Evolutionary conservation across 2,888 invertebrate genomes (phyloP).

Genomic region (Invenusta paracnida): DNA sequence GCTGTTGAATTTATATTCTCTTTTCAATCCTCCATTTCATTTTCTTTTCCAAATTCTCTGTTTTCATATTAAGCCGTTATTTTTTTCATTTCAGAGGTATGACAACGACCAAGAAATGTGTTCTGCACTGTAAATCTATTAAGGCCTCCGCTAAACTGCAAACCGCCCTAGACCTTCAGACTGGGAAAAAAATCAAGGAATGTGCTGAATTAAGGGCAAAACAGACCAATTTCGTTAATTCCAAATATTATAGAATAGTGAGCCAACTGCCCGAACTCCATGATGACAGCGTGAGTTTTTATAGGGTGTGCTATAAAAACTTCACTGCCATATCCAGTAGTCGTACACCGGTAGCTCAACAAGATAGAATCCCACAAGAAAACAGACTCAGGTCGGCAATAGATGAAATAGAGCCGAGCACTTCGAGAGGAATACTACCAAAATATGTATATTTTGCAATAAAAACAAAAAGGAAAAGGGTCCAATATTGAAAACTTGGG

Average conservation of each 20-base stretch:
- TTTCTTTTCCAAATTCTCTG: no score
- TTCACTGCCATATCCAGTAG: not conserved
- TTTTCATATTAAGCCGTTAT: no score
- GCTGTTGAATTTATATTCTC: no score
- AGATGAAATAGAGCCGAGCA: not conserved
- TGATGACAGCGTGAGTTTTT: not conserved
- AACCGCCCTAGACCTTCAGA: no score
- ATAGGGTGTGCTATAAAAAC: not conserved
- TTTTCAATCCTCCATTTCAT: no score
- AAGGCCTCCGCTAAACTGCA: no score
- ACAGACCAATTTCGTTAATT: no score
- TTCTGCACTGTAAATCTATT: no score
- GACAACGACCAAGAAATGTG: no score
- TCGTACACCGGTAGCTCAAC: not conserved
- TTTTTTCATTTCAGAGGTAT: no score
- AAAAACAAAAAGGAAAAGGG: constrained; percentile 6
- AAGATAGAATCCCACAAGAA: not conserved
- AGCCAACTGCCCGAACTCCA: not conserved
- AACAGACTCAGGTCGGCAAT: constrained; percentile 1
- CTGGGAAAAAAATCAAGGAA: no score
- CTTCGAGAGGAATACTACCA: constrained; percentile 3
- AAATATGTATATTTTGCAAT: constrained; percentile 8
- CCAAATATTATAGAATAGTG: not conserved
- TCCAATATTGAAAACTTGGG: not conserved
- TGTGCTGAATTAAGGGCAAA: no score